These are phyloP conservation scores for Malthinus seriepunctatus DNA, from an alignment of 2,888 invertebrate genomes.

Conservation along the genomic window DNA sequence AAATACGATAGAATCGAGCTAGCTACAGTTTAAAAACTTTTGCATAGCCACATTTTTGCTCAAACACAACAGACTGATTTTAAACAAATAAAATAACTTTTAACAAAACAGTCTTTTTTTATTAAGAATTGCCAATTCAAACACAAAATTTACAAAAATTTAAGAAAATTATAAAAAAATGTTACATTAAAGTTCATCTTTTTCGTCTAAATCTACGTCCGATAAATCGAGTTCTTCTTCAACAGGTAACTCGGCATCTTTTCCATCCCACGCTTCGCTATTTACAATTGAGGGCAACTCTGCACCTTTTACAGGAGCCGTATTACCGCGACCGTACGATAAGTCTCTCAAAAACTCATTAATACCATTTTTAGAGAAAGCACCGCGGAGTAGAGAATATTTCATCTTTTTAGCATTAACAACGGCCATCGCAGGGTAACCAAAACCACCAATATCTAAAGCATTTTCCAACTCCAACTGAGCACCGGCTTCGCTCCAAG, in stretches of 20 bases:
- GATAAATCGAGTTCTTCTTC: constrained; percentile 93
- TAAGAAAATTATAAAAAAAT: neutral
- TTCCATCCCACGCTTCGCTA: constrained; percentile 89
- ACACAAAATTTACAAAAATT: constrained; percentile 5
- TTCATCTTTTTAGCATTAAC: constrained; percentile 97
- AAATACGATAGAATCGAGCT: constrained; percentile 63
- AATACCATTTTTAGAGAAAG: constrained; percentile 94
- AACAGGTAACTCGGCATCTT: constrained; percentile 83
- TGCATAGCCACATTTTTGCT: neutral
- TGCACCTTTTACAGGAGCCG: constrained; percentile 84
- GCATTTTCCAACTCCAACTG: constrained; percentile 85
- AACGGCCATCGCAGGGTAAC: constrained; percentile 98
- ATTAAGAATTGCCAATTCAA: constrained; percentile 2
- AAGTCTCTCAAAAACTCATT: constrained; percentile 93
- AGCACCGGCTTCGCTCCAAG: constrained; percentile 92
- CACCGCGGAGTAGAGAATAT: constrained; percentile 88
- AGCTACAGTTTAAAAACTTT: constrained; percentile 47
- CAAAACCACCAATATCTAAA: constrained; percentile 95
- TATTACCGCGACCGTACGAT: constrained; percentile 89
- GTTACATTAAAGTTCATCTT: constrained; percentile 69
- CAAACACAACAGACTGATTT: constrained; percentile 9
- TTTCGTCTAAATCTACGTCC: constrained; percentile 82
- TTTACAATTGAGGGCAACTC: constrained; percentile 71
- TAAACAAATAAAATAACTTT: constrained; percentile 11
- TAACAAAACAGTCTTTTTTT: constrained; percentile 16